phyloP scores from a whole-genome alignment of 1,140 invertebrate genomes.

The Lanistes nyassanus region DNA sequence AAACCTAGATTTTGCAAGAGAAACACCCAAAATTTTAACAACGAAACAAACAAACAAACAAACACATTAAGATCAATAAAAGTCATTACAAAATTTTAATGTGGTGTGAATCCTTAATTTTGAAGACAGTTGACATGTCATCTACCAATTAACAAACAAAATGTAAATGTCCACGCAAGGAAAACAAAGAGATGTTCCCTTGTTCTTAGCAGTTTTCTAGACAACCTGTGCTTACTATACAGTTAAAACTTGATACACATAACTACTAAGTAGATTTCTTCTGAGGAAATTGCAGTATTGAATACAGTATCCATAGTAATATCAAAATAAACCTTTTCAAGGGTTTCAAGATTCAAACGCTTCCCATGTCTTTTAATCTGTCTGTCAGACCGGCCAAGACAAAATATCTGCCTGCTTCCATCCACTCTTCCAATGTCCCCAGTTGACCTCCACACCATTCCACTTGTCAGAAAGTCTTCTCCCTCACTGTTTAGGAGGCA shows the following conservation, averaged over 20 bases:
- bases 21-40: background rate
- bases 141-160: too few species aligned
- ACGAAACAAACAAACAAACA: background rate
- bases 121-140: too few species aligned
- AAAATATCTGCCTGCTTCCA: constrained; percentile 71
- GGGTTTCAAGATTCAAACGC: constrained; percentile 73
- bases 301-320: constrained; percentile 4
- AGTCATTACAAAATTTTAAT: background rate
- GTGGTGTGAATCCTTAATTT: too few species aligned
- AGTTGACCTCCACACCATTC: constrained; percentile 70
- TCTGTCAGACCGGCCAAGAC: constrained; percentile 74
- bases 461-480: background rate
- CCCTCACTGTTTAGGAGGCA: constrained; percentile 52
- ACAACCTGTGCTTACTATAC: too few species aligned
- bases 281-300: too few species aligned
- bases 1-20: constrained; percentile 8
- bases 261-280: too few species aligned
- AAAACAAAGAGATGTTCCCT: too few species aligned
- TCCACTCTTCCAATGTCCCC: constrained; percentile 73
- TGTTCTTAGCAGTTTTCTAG: too few species aligned
- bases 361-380: constrained; percentile 81
- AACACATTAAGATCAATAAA: background rate
- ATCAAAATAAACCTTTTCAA: constrained; percentile 69
- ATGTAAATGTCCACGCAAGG: too few species aligned
- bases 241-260: too few species aligned